phyloP scores from a whole-genome alignment of 2,113 vertebrate genomes.

The Ceyx melanurus region DNA sequence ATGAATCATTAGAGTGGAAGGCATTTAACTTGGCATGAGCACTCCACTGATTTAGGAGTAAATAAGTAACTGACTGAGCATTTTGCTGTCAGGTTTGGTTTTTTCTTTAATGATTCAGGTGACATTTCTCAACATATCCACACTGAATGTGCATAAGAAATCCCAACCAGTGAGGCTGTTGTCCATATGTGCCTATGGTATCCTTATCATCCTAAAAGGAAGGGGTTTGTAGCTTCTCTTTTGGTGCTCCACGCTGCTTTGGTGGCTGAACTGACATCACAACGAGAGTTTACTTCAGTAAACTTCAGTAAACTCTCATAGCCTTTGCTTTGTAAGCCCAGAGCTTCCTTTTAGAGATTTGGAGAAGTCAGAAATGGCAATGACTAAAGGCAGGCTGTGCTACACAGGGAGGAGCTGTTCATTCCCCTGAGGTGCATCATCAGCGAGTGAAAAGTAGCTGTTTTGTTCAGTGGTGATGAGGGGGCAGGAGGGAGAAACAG shows the following conservation, averaged over 20 bases:
- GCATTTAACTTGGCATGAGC: not conserved
- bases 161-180: not conserved
- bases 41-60: not conserved
- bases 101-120: not conserved
- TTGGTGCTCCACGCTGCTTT: not conserved
- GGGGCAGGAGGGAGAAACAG: not conserved
- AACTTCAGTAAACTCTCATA: not conserved
- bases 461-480: not conserved
- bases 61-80: conserved; percentile 17
- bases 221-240: not conserved
- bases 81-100: not conserved
- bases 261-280: not conserved
- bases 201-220: not conserved
- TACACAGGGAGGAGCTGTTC: not conserved
- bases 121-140: not conserved
- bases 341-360: not conserved
- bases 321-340: not conserved
- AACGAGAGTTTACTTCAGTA: not conserved
- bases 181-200: not conserved
- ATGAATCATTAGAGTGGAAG: not conserved
- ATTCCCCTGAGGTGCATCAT: not conserved
- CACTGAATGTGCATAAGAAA: not conserved
- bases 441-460: not conserved
- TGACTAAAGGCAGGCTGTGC: not conserved
- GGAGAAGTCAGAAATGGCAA: not conserved